phyloP scores from a whole-genome alignment of 2,797 vertebrate species.

The Nothura maculosa region DNA sequence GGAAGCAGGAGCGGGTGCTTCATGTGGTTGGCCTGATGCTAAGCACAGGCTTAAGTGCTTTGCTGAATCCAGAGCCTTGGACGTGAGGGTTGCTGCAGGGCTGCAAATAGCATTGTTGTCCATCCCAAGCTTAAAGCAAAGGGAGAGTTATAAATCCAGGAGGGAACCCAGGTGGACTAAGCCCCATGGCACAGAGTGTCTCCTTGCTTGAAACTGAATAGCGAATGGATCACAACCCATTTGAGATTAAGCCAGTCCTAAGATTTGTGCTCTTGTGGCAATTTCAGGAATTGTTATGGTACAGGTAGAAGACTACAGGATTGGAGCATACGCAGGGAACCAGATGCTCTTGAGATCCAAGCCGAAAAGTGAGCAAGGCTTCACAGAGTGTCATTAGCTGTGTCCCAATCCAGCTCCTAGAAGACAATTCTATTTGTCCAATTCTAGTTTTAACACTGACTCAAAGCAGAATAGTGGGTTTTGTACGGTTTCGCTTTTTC shows the following conservation, averaged over 20 bases:
- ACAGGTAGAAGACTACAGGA: not conserved
- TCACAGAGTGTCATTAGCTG: not conserved
- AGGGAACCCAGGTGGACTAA: not conserved
- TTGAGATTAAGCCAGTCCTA: not conserved
- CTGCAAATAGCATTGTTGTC: not conserved
- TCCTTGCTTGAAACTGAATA: not conserved
- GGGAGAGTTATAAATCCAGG: not conserved
- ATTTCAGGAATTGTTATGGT: not conserved
- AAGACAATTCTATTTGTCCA: not conserved
- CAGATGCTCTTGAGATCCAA: not conserved
- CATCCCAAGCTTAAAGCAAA: not conserved
- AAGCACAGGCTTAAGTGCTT: slow-evolving; percentile 42
- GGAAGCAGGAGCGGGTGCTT: not conserved
- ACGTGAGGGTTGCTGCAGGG: not conserved
- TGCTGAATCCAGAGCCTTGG: slow-evolving; percentile 12
- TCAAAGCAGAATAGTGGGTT: not conserved
- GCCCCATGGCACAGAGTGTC: not conserved
- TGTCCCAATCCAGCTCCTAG: not conserved
- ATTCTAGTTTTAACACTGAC: not conserved
- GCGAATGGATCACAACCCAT: not conserved
- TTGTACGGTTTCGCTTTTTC: not conserved
- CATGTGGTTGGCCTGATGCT: slow-evolving; percentile 25
- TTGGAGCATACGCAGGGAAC: not conserved
- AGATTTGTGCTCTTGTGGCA: not conserved
- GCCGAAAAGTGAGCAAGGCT: not conserved